phyloP scores from a whole-genome alignment of 2,888 invertebrate genomes.

The Tetanocera ferruginea region DNA sequence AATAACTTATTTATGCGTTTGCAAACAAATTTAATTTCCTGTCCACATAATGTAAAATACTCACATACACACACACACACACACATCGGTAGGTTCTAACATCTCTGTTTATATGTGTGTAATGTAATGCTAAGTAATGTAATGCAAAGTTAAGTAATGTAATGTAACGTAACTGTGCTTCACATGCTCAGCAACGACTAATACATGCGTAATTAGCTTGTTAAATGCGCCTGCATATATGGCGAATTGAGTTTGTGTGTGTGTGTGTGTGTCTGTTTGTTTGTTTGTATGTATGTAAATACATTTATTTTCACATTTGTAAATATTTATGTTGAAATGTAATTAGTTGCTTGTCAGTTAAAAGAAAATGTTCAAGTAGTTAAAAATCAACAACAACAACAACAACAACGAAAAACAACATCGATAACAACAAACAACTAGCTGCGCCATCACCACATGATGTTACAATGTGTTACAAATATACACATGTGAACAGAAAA shows the following conservation, averaged over 20 bases:
- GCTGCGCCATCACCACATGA: too few species aligned
- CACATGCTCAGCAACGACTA: background rate
- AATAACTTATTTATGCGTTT: slow-evolving; percentile 57
- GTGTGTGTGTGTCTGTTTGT: slow-evolving; percentile 36
- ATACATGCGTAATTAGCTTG: slow-evolving; percentile 31
- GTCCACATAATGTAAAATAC: slow-evolving; percentile 44
- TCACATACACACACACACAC: background rate
- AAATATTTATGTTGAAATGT: slow-evolving; percentile 30
- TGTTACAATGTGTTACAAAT: too few species aligned
- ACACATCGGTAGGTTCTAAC: background rate
- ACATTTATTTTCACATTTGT: slow-evolving; percentile 33
- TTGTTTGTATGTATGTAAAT: slow-evolving; percentile 27
- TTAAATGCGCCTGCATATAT: slow-evolving; percentile 20
- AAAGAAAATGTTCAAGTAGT: slow-evolving; percentile 20
- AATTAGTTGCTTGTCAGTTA: slow-evolving; percentile 22
- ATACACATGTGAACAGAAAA: too few species aligned
- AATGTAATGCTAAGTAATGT: background rate
- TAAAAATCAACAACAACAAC: slow-evolving; percentile 11
- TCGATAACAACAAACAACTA: background rate
- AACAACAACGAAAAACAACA: background rate
- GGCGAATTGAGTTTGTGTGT: background rate
- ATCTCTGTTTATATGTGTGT: background rate
- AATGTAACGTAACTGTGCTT: background rate
- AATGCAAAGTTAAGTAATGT: background rate
- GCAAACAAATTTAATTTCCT: slow-evolving; percentile 61